Evolutionary conservation across 2,888 invertebrate genomes (phyloP).

Genomic region (Muschampia plurimacula): DNA sequence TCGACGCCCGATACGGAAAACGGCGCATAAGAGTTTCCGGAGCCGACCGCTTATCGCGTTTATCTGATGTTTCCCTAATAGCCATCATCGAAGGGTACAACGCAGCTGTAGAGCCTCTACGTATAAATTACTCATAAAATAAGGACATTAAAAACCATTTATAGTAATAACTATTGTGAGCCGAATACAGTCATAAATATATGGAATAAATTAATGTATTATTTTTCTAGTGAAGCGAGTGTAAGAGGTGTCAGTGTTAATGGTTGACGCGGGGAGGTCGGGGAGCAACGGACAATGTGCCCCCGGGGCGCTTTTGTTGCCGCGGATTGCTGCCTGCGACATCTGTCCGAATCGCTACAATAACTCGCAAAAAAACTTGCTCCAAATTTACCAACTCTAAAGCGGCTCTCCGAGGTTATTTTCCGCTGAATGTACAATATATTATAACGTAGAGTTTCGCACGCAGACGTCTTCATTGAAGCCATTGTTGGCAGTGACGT

Average conservation of each 20-base stretch:
- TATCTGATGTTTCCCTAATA: constrained; percentile 80
- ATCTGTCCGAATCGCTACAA: constrained; percentile 84
- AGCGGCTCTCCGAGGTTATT: constrained; percentile 66
- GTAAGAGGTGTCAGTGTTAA: constrained; percentile 81
- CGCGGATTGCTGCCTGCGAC: constrained; percentile 79
- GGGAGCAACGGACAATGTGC: constrained; percentile 74
- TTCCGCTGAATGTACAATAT: constrained; percentile 70
- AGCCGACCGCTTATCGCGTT: constrained; percentile 60
- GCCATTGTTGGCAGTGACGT: constrained; percentile 74
- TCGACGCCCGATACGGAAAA: constrained; percentile 50
- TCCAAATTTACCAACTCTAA: constrained; percentile 74
- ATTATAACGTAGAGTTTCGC: constrained; percentile 53
- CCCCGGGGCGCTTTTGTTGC: constrained; percentile 81
- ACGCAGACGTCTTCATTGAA: constrained; percentile 70
- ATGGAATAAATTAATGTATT: constrained; percentile 78
- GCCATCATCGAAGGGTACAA: constrained; percentile 73
- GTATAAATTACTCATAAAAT: constrained; percentile 81
- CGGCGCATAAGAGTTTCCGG: constrained; percentile 63
- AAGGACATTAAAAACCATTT: constrained; percentile 84
- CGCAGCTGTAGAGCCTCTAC: constrained; percentile 73
- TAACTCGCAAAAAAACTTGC: constrained; percentile 83
- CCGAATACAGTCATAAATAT: constrained; percentile 74
- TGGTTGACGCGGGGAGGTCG: constrained; percentile 70
- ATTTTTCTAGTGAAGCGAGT: constrained; percentile 77
- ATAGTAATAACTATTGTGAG: constrained; percentile 78